These are phyloP conservation scores for Moxostoma hubbsi DNA, from an alignment of 2,797 vertebrate genomes.

Conservation along the genomic window DNA sequence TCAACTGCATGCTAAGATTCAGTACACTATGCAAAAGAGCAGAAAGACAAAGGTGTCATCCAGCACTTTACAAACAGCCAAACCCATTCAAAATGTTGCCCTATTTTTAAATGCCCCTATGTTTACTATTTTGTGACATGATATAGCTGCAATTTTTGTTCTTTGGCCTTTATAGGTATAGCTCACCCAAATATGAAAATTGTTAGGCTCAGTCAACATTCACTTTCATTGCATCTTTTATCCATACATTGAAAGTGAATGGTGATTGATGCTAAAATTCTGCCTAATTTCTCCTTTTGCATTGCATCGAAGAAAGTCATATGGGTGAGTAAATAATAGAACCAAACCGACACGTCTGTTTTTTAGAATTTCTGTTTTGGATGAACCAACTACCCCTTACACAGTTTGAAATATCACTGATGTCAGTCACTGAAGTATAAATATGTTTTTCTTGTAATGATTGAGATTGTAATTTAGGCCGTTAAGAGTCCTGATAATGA, in stretches of 20 bases:
- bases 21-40: not conserved
- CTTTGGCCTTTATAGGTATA: too few species aligned
- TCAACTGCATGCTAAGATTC: slow-evolving; percentile 35
- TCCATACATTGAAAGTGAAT: too few species aligned
- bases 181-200: too few species aligned
- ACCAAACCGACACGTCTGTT: too few species aligned
- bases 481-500: slow-evolving; percentile 45
- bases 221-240: too few species aligned
- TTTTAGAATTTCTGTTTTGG: too few species aligned
- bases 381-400: not conserved
- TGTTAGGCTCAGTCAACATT: too few species aligned
- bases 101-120: not conserved
- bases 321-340: too few species aligned
- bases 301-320: too few species aligned
- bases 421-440: not conserved
- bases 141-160: not conserved
- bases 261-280: too few species aligned
- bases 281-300: too few species aligned
- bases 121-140: not conserved
- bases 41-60: slow-evolving; percentile 4
- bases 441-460: slow-evolving; percentile 38
- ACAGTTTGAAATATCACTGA: slow-evolving; percentile 13
- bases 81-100: not conserved
- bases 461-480: slow-evolving; percentile 38
- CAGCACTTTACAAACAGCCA: slow-evolving; percentile 1